These are phyloP conservation scores for Sus cebifrons DNA, from an alignment of 2,797 vertebrate genomes.

Conservation along the genomic window DNA sequence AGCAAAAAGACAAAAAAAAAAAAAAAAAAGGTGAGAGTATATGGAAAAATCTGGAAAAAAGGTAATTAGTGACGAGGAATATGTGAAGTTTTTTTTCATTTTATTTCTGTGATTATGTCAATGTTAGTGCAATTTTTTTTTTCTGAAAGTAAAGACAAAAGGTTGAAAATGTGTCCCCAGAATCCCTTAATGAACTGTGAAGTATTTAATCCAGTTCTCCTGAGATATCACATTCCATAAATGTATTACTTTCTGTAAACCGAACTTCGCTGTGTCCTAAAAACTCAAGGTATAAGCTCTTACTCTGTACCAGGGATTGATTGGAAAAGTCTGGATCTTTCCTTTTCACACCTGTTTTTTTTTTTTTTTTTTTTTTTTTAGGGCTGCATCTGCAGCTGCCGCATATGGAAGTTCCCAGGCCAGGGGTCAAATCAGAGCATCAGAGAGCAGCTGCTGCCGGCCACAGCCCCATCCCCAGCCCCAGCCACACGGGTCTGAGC, in stretches of 20 bases:
- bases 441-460: too few relatives aligned
- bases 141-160: constrained; percentile 49
- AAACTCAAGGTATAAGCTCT: not conserved
- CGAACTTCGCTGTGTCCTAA: constrained; percentile 8
- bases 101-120: constrained; percentile 48
- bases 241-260: not conserved
- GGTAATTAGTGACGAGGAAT: not conserved
- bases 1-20: too few relatives aligned
- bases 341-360: not conserved
- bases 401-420: too few relatives aligned
- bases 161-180: constrained; percentile 3
- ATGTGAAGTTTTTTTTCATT: not conserved
- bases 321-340: not conserved
- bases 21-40: not conserved
- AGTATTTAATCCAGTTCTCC: not conserved
- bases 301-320: not conserved
- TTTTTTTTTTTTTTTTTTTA: too few relatives aligned
- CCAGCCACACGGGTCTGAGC: too few relatives aligned
- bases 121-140: constrained; percentile 12
- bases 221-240: not conserved
- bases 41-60: not conserved
- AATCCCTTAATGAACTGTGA: not conserved
- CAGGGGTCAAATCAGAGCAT: too few relatives aligned
- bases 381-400: too few relatives aligned
- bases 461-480: too few relatives aligned